Conservation (phyloP, 2,113 vertebrate species). For the Grallaria varia region DNA sequence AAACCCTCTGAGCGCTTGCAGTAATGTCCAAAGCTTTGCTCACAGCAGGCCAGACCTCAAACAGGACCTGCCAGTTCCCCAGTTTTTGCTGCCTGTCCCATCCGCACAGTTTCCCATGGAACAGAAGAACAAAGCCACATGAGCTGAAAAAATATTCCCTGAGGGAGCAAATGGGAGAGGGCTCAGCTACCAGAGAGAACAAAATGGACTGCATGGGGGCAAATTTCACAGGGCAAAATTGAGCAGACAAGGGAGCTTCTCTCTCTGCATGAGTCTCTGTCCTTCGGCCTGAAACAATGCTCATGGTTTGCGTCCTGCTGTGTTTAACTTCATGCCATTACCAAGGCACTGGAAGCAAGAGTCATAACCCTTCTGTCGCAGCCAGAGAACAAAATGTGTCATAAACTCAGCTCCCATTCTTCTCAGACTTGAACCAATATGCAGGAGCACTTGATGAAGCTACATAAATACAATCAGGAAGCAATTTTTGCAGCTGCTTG, state of each 20-base stretch:
- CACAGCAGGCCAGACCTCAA: neutral
- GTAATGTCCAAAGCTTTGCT: neutral
- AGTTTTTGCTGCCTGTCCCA: neutral
- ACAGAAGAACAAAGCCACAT: neutral
- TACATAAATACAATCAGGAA: neutral
- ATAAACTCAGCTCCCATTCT: neutral
- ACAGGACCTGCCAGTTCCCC: neutral
- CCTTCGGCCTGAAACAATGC: neutral
- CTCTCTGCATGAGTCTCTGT: neutral
- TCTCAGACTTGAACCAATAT: neutral
- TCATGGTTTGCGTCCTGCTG: neutral
- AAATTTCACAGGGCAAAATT: neutral
- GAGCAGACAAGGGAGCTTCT: neutral
- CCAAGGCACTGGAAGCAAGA: neutral
- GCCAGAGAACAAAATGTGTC: neutral
- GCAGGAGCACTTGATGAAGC: neutral
- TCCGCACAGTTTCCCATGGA: neutral
- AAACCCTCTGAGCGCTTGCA: neutral
- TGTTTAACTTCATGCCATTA: neutral
- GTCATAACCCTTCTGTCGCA: neutral
- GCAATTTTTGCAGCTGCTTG: neutral
- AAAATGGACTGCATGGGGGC: neutral
- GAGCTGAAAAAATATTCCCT: neutral
- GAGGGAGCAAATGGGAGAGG: neutral
- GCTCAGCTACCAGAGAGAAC: neutral